Base-by-base conservation (phyloP, 2,113 vertebrate species). In the Arvicanthis niloticus region DNA sequence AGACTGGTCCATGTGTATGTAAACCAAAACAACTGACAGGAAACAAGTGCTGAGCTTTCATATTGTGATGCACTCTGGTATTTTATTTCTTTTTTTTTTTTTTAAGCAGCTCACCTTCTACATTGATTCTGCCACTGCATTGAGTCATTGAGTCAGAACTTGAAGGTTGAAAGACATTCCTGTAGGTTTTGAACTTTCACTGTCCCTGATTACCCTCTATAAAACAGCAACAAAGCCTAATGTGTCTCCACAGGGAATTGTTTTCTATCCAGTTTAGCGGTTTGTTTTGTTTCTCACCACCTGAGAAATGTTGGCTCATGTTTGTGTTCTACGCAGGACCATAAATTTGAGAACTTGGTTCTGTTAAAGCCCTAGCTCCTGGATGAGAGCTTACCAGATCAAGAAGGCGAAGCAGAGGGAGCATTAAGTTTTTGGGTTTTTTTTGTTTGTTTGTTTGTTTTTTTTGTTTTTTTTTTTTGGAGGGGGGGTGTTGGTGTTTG, bases 21-120 rank as follows among this genome's bases (percentile, higher is more conserved):
- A 75, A 78, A 85, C 40, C 5, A 5, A 67, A 96, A 37, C 45
- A 92, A 89, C n/a, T 82, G 73, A 80, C 34, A 62, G 31, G 10
- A 31, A 85, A 95, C 53, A 68, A 26, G 4, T 65, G 67, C 77
- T 93, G 67, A 73, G 58, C 88, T 91, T 93, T 58, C 80, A 40
- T 31, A n/a, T 21, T 84, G 80, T 26, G 81, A 77, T 65, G 73
- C 16, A 68, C 16, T 72, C 84, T 91, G 40, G 29, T 53, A 40
- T 93, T 95, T 95, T 95, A 78, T 88, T 96, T 94, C 53, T 56
- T 96, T 95, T 73, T 60, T 96, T 95, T 73, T 62, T 67, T 2
- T 34, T 78, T 34, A 89, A 70, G 56, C 82, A 91, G 19, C 81
- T 77, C 3, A 89, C 15, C 15, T 65, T 95, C 62, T 89, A 85